Evolutionary conservation across 1,140 invertebrate genomes (phyloP).

Genomic region (Camponotus vicinus): DNA sequence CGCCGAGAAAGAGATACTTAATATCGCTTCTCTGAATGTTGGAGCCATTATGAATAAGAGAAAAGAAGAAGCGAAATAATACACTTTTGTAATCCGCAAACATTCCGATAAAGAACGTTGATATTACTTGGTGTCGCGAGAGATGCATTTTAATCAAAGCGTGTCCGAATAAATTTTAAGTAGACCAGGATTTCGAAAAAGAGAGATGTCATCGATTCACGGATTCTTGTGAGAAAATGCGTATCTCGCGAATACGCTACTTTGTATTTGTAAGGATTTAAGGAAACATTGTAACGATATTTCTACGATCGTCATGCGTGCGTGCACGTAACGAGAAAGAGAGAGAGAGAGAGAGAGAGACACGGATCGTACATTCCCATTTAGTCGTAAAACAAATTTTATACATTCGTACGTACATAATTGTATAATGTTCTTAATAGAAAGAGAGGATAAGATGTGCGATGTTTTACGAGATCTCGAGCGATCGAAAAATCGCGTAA

Average conservation of each 20-base stretch:
- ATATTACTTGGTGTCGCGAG: conserved; percentile 62
- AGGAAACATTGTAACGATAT: conserved; percentile 70
- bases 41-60: conserved; percentile 47
- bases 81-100: conserved; percentile 62
- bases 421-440: conserved; percentile 76
- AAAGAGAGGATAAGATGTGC: conserved; percentile 65
- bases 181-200: not conserved
- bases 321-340: not conserved
- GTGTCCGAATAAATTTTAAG: not conserved
- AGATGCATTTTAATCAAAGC: conserved; percentile 46
- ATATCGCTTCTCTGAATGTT: conserved; percentile 30
- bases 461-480: conserved; percentile 70
- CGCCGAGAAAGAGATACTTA: conserved; percentile 27
- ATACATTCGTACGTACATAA: conserved; percentile 84
- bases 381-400: conserved; percentile 82
- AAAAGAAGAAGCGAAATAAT: conserved; percentile 29
- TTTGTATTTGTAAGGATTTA: conserved; percentile 77
- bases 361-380: conserved; percentile 78
- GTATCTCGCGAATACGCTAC: conserved; percentile 52
- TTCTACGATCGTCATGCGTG: conserved; percentile 64
- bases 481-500: conserved; percentile 43
- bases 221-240: not conserved
- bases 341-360: conserved; percentile 13
- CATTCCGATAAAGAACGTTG: conserved; percentile 64
- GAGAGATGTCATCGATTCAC: not conserved